phyloP scores from a whole-genome alignment of 2,113 vertebrate genomes.

The Hemiscyllium ocellatum region DNA sequence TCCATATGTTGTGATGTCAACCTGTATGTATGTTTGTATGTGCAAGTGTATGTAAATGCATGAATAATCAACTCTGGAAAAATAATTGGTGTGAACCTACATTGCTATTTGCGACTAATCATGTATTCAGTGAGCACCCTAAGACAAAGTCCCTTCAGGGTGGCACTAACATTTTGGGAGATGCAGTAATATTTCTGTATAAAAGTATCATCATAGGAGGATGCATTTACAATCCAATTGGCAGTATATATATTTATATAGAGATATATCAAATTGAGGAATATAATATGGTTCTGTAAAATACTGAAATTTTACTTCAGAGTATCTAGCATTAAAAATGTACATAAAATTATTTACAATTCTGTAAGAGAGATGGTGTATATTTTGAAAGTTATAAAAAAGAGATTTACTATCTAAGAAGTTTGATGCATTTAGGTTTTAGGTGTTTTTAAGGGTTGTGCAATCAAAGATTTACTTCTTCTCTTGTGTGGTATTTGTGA shows the following conservation, averaged over 20 bases:
- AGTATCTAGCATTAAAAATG: conserved; percentile 24
- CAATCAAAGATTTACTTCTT: conserved; percentile 18
- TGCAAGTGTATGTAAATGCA: conserved; percentile 24
- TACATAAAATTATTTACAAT: conserved; percentile 35
- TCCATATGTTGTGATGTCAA: conserved; percentile 11
- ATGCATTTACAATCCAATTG: not conserved
- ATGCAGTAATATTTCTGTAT: not conserved
- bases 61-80: conserved; percentile 20
- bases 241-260: not conserved
- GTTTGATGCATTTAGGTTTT: not conserved
- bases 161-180: not conserved
- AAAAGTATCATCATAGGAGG: not conserved
- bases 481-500: conserved; percentile 7
- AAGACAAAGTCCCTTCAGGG: not conserved
- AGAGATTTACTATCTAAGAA: conserved; percentile 7
- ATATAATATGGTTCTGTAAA: not conserved
- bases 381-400: conserved; percentile 34
- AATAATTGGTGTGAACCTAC: not conserved
- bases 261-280: not conserved
- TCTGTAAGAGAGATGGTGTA: conserved; percentile 28
- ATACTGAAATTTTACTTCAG: conserved; percentile 22
- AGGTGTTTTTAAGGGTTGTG: conserved; percentile 31
- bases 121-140: not conserved
- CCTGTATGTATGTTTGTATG: conserved; percentile 23
- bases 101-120: not conserved